phyloP scores from a whole-genome alignment of 2,113 vertebrate genomes.

The Dissostichus mawsoni region DNA sequence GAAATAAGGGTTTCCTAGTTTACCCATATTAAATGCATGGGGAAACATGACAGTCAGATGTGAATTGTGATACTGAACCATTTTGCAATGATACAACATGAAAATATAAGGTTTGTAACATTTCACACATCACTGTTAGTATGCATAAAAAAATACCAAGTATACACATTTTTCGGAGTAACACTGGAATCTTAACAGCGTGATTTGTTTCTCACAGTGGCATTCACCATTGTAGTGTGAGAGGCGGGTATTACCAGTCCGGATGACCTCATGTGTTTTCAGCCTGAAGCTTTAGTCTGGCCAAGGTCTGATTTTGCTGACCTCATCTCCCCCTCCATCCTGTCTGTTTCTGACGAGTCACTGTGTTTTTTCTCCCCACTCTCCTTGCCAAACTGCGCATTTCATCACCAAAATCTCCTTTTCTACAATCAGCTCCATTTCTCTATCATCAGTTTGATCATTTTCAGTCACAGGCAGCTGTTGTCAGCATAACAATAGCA shows the following conservation, averaged over 20 bases:
- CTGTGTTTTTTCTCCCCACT: not conserved
- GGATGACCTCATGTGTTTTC: conserved; percentile 52
- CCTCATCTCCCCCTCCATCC: conserved; percentile 24
- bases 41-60: not conserved
- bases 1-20: not conserved
- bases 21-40: not conserved
- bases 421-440: not conserved
- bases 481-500: not conserved
- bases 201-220: not conserved
- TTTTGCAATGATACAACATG: too few species aligned
- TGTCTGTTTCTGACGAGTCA: conserved; percentile 54
- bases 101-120: too few species aligned
- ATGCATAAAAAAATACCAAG: too few species aligned
- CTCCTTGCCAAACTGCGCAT: not conserved
- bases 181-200: not conserved
- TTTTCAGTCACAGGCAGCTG: conserved; percentile 5
- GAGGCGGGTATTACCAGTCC: conserved; percentile 33
- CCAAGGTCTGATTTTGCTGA: conserved; percentile 57
- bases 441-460: not conserved
- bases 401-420: conserved; percentile 16
- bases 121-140: too few species aligned
- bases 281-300: conserved; percentile 50
- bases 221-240: not conserved
- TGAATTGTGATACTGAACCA: too few species aligned
- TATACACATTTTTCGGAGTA: not conserved